Percentiles rank a stretch among this genome's conserved stretches.
phyloP scores from a whole-genome alignment of 37 sponge, comb jelly and placozoan species.

The Beroe forskalii region DNA sequence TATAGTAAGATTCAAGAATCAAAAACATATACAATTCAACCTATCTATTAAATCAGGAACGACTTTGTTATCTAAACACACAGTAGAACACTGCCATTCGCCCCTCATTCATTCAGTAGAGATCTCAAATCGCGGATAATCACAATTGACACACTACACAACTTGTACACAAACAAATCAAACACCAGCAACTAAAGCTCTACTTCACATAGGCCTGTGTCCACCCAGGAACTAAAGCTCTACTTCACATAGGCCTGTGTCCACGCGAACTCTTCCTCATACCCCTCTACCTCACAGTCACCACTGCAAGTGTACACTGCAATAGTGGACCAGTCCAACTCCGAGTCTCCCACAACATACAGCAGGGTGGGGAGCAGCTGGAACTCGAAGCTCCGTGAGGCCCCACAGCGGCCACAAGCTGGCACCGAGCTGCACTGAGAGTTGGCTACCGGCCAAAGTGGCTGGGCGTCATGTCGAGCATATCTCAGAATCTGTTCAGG shows the following conservation, averaged over 20 bases:
- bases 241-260: slow-evolving; percentile 15
- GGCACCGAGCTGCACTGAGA: neutral
- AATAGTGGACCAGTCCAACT: slow-evolving; percentile 46
- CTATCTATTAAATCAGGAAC: no score
- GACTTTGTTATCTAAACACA: no score
- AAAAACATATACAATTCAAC: no score
- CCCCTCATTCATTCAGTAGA: no score
- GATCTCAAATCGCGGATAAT: no score
- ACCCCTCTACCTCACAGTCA: slow-evolving; percentile 47
- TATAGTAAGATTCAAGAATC: no score
- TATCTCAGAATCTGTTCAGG: slow-evolving; percentile 21
- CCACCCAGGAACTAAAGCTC: no score
- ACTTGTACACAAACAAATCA: no score
- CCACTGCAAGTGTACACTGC: slow-evolving; percentile 11
- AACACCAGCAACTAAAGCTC: no score
- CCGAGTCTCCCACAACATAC: neutral
- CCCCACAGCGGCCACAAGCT: neutral
- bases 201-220: no score
- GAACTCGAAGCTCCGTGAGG: neutral
- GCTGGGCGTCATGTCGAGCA: slow-evolving; percentile 36
- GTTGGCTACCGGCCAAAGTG: slow-evolving; percentile 25
- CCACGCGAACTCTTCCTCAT: slow-evolving; percentile 53
- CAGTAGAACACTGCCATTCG: no score
- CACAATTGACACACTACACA: no score
- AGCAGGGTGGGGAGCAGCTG: slow-evolving; percentile 54